Percentiles rank a stretch among this genome's conserved stretches.
Conservation (phyloP, 2,888 invertebrate species). For the Chirona hameri region DNA sequence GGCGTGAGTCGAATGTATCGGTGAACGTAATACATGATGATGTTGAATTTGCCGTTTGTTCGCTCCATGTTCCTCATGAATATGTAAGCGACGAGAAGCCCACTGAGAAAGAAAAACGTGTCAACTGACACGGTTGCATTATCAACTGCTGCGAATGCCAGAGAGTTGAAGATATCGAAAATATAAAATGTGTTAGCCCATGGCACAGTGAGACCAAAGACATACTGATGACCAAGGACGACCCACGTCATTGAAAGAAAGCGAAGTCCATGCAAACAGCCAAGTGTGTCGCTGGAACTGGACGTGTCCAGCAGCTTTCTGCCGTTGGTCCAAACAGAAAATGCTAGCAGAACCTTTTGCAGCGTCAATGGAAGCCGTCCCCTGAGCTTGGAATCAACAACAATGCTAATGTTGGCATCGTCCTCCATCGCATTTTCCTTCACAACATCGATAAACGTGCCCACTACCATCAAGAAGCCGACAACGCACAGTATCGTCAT, state of each 20-base stretch:
- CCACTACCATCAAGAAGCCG: background rate
- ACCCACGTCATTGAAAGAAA: conserved; percentile 10
- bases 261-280: background rate
- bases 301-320: background rate
- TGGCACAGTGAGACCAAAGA: background rate
- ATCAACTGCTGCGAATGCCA: background rate
- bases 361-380: background rate
- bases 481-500: background rate
- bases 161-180: background rate
- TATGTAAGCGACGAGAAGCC: background rate
- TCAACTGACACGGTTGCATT: background rate
- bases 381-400: background rate
- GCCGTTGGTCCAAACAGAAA: conserved; percentile 1
- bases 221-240: background rate
- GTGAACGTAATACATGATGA: conserved; percentile 32
- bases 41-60: background rate
- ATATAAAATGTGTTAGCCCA: background rate
- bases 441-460: background rate
- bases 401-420: background rate
- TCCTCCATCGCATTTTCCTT: background rate
- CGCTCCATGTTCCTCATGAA: background rate
- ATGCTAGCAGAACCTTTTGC: background rate
- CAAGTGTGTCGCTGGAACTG: background rate
- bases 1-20: conserved; percentile 32
- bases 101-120: conserved; percentile 1